Conservation (phyloP, 2,797 vertebrate genomes). For the Coreius guichenoti region DNA sequence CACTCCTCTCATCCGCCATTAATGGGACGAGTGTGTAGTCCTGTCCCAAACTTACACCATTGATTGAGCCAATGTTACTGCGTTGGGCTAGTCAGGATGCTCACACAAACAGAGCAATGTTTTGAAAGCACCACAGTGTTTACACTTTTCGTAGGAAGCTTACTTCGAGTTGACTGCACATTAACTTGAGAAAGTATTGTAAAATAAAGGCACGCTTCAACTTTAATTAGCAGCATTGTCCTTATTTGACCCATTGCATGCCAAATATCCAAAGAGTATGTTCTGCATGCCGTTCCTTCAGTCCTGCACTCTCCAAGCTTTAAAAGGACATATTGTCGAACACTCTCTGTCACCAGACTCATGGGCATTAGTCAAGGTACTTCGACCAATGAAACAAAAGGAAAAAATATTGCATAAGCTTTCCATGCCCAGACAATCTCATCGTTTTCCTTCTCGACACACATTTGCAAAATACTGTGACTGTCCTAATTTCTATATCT, state of each 20-base stretch:
- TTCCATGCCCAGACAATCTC: neutral
- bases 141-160: neutral
- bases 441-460: neutral
- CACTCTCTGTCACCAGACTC: conserved; percentile 42
- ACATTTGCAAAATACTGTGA: neutral
- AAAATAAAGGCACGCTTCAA: neutral
- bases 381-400: conserved; percentile 1
- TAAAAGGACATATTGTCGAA: conserved; percentile 36
- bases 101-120: conserved; percentile 8
- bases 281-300: conserved; percentile 10
- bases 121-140: conserved; percentile 16
- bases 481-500: conserved; percentile 28
- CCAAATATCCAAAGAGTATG: neutral
- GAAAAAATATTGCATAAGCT: conserved; percentile 14
- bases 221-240: neutral
- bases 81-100: neutral
- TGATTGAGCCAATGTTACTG: conserved; percentile 8
- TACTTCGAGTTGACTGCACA: neutral
- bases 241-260: neutral
- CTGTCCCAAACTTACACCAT: neutral
- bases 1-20: neutral
- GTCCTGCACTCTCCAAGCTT: neutral
- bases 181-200: neutral
- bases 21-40: neutral
- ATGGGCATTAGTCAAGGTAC: conserved; percentile 39